These are phyloP conservation scores for Malurus splendens DNA, from an alignment of 2,797 vertebrate species.

Conservation along the genomic window DNA sequence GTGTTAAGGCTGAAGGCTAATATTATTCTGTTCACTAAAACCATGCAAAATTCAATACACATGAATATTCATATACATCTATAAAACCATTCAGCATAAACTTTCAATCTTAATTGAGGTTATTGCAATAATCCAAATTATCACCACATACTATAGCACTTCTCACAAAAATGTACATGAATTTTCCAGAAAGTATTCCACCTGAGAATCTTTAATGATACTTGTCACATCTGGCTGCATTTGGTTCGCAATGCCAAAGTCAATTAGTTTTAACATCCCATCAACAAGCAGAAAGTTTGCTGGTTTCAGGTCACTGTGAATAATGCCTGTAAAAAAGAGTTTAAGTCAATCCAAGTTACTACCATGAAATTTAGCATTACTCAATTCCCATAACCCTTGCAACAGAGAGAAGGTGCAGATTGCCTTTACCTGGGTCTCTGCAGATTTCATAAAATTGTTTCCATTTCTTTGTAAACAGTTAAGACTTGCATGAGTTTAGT, in stretches of 20 bases:
- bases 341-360: not conserved
- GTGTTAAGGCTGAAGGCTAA: not conserved
- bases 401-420: not conserved
- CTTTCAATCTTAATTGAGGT: not conserved
- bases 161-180: not conserved
- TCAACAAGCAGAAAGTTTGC: conserved; percentile 97
- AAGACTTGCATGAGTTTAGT: not conserved
- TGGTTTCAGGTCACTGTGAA: conserved; percentile 96
- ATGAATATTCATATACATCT: not conserved
- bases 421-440: not conserved
- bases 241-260: conserved; percentile 95
- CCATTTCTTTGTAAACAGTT: not conserved
- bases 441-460: not conserved
- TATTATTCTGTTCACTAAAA: not conserved
- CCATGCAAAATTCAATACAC: not conserved
- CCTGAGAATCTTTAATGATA: conserved; percentile 95
- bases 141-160: not conserved
- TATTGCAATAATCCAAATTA: not conserved
- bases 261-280: conserved; percentile 92
- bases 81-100: not conserved
- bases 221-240: conserved; percentile 97
- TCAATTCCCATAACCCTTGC: not conserved
- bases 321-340: conserved; percentile 79
- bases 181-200: conserved; percentile 42
- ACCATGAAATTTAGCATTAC: not conserved